Conservation (phyloP, 2,888 invertebrate species). For the Tortrix viridana region DNA sequence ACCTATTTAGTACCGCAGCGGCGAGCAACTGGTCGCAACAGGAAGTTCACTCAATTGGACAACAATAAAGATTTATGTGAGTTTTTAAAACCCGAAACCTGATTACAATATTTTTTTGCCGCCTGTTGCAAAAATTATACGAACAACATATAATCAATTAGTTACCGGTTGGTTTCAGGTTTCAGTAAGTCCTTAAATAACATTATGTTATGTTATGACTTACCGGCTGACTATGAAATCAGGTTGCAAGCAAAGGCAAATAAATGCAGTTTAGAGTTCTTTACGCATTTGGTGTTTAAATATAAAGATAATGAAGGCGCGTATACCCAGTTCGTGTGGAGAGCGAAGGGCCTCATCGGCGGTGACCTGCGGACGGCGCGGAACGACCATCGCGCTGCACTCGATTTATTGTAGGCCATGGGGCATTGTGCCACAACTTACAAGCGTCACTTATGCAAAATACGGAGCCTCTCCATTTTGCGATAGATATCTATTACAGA, state of each 20-base stretch:
- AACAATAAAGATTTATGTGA: constrained; percentile 79
- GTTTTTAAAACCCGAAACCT: constrained; percentile 57
- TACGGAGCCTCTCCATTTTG: constrained; percentile 78
- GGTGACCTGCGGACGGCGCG: constrained; percentile 45
- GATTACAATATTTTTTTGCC: constrained; percentile 43
- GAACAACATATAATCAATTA: constrained; percentile 37
- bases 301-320: constrained; percentile 4
- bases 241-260: constrained; percentile 10
- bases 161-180: constrained; percentile 30
- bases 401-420: constrained; percentile 61
- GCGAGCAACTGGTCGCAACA: constrained; percentile 71
- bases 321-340: neutral
- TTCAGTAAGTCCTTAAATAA: constrained; percentile 17
- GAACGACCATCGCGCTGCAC: constrained; percentile 48
- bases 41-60: constrained; percentile 78
- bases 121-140: constrained; percentile 40
- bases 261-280: neutral
- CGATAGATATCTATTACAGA: constrained; percentile 74
- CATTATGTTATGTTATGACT: neutral
- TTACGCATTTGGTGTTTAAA: neutral
- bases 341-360: constrained; percentile 24
- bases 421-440: constrained; percentile 71
- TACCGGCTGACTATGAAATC: constrained; percentile 1
- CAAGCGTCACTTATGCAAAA: constrained; percentile 75
- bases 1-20: constrained; percentile 73